These are phyloP conservation scores for Plusia festucae DNA, from an alignment of 2,888 invertebrate species.

Conservation along the genomic window DNA sequence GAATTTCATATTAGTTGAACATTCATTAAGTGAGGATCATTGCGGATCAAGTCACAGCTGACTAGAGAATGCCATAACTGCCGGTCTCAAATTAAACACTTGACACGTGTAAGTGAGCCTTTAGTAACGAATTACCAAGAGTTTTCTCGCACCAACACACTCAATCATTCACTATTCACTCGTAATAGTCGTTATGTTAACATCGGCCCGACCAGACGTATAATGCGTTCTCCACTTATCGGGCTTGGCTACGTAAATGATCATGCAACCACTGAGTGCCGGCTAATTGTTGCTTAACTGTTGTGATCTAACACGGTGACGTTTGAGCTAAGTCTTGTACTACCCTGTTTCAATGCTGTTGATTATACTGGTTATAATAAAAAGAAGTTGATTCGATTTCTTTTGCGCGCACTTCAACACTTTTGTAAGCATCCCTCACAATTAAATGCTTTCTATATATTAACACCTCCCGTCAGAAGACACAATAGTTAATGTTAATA, in stretches of 20 bases:
- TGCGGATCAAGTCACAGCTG: background rate
- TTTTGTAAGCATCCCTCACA: background rate
- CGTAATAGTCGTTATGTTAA: constrained; percentile 49
- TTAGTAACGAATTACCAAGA: constrained; percentile 18
- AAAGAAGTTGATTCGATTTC: background rate
- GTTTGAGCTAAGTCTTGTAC: constrained; percentile 18
- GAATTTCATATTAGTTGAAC: background rate
- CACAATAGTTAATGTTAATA: too few species aligned
- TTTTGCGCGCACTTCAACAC: background rate
- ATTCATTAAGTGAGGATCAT: too few species aligned
- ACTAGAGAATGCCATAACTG: background rate
- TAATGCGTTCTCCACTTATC: constrained; percentile 46
- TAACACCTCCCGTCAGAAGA: too few species aligned
- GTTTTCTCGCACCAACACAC: constrained; percentile 38
- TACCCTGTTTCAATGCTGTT: constrained; percentile 19
- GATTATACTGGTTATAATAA: constrained; percentile 1
- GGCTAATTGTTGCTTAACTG: constrained; percentile 43
- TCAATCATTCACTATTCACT: constrained; percentile 37
- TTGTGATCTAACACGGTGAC: constrained; percentile 49
- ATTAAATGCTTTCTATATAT: too few species aligned
- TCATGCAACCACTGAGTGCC: constrained; percentile 44
- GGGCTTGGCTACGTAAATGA: constrained; percentile 45
- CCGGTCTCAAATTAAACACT: background rate
- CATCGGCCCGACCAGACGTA: constrained; percentile 44
- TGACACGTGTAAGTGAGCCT: background rate